Evolutionary conservation across 2,113 vertebrate genomes (phyloP).

Genomic region (Sminthopsis crassicaudata): DNA sequence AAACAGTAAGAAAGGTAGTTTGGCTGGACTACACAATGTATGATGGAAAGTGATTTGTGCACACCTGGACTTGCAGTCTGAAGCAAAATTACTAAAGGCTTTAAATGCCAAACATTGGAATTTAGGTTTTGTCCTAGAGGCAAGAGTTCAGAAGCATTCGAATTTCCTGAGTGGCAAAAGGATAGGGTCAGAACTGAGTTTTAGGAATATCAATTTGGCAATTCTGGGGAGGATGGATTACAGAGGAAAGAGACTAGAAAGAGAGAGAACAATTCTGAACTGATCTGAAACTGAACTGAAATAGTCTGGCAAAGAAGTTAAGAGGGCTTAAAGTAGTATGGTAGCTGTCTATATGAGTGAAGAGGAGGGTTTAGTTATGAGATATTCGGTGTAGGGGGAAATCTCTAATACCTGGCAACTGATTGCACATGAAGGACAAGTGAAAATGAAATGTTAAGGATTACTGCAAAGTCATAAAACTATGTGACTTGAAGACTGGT

Average conservation of each 20-base stretch:
- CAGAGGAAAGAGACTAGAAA: background rate
- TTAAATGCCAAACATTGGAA: background rate
- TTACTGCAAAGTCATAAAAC: background rate
- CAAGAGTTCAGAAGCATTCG: background rate
- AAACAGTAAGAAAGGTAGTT: background rate
- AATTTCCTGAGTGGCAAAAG: background rate
- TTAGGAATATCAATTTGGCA: background rate
- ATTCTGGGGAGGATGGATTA: background rate
- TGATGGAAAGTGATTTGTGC: background rate
- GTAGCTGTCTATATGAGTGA: background rate
- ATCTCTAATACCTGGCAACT: background rate
- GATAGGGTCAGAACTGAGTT: background rate
- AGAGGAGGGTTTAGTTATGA: background rate
- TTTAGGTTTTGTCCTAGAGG: background rate
- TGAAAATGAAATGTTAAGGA: background rate
- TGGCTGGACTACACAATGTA: background rate
- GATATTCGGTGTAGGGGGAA: background rate
- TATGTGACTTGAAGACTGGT: background rate
- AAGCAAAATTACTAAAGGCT: background rate
- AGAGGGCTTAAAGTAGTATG: background rate
- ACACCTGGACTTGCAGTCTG: background rate
- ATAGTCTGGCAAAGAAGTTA: background rate
- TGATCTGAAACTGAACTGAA: no score
- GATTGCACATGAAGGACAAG: background rate
- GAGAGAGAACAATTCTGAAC: background rate